These are phyloP conservation scores for Decapterus maruadsi DNA, from an alignment of 2,797 vertebrate species.

Conservation along the genomic window DNA sequence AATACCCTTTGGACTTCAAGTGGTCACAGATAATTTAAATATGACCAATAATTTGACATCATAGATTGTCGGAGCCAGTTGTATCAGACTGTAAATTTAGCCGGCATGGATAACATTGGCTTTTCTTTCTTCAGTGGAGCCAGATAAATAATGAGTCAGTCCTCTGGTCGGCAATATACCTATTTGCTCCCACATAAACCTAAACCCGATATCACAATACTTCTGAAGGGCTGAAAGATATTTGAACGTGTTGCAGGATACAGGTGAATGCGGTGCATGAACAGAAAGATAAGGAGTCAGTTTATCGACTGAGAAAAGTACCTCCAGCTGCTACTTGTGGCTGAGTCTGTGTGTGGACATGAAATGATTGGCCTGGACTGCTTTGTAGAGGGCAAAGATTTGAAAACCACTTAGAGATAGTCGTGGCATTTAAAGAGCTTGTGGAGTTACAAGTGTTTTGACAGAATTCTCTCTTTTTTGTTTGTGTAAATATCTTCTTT, in stretches of 20 bases:
- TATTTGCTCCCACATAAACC: not conserved
- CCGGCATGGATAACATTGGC: not conserved
- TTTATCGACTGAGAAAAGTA: constrained; percentile 41
- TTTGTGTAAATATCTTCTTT: not conserved
- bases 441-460: not conserved
- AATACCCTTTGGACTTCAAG: constrained; percentile 8
- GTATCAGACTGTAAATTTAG: constrained; percentile 52
- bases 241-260: constrained; percentile 9
- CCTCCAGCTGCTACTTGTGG: constrained; percentile 8
- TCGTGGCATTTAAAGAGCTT: not conserved
- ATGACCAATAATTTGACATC: constrained; percentile 21
- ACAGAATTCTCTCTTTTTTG: not conserved
- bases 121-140: constrained; percentile 31
- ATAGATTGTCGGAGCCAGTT: constrained; percentile 34
- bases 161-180: not conserved
- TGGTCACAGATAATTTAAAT: constrained; percentile 25
- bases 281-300: constrained; percentile 18
- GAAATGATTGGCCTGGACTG: not conserved
- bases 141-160: constrained; percentile 36
- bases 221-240: constrained; percentile 11
- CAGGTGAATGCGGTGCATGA: constrained; percentile 15
- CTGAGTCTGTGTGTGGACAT: constrained; percentile 14
- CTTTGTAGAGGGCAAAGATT: not conserved
- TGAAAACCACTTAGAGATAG: not conserved
- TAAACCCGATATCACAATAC: constrained; percentile 18